Evolutionary conservation across 2,888 invertebrate species (phyloP).

Genomic region (Loripinus fragilis): DNA sequence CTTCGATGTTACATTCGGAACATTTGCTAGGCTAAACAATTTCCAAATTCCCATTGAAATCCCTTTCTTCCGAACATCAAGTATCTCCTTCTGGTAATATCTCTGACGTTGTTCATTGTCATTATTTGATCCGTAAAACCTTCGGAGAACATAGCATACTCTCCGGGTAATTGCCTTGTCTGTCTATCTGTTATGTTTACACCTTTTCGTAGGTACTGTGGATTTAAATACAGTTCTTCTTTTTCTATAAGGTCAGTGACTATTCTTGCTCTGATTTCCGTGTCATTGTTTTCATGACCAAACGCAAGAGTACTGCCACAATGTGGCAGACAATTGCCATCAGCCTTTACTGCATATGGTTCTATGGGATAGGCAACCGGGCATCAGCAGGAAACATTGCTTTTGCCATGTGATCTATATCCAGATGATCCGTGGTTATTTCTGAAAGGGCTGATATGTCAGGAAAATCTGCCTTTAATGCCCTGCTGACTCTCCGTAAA

Average conservation of each 20-base stretch:
- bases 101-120: not conserved
- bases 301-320: not conserved
- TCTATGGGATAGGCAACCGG: not conserved
- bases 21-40: not conserved
- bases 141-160: not conserved
- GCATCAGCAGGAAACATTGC: not conserved
- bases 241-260: not conserved
- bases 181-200: not conserved
- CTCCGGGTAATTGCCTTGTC: not conserved
- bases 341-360: conserved; percentile 1
- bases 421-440: not conserved
- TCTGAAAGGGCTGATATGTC: not conserved
- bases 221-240: not conserved
- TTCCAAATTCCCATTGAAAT: not conserved
- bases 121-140: not conserved
- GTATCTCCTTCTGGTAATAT: not conserved
- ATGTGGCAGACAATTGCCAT: not conserved
- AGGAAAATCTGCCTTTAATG: not conserved
- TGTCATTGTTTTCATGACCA: not conserved
- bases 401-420: not conserved
- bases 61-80: not conserved
- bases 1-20: not conserved
- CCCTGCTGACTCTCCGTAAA: not conserved
- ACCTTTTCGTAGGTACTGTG: not conserved
- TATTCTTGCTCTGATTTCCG: not conserved